These are phyloP conservation scores for Crocuta crocuta DNA, from an alignment of 2,113 vertebrate species.

Conservation along the genomic window DNA sequence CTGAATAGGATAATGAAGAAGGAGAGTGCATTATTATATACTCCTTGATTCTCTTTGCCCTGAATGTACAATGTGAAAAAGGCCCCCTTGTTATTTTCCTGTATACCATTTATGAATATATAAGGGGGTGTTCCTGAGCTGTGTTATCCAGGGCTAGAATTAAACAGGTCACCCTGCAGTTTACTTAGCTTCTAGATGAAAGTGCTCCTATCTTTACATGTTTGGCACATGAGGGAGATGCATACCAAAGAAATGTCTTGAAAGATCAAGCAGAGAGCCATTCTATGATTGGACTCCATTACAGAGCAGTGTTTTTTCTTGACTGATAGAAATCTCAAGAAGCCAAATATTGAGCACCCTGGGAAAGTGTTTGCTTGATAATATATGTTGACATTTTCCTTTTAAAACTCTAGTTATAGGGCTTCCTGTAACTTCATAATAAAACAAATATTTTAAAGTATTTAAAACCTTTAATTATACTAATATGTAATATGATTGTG, in stretches of 20 bases:
- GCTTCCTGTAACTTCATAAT: neutral
- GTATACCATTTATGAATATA: neutral
- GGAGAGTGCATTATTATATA: accelerated
- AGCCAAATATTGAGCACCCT: neutral
- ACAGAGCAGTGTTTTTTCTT: neutral
- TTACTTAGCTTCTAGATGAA: neutral
- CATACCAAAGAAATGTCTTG: neutral
- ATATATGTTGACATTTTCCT: neutral
- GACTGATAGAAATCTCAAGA: neutral
- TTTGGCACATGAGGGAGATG: neutral
- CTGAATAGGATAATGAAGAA: neutral
- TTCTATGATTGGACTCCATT: neutral
- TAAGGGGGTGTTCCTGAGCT: neutral
- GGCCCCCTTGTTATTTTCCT: neutral
- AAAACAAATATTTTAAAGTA: neutral
- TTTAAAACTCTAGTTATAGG: neutral
- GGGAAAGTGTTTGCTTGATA: neutral
- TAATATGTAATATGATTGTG: neutral
- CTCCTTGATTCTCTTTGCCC: neutral
- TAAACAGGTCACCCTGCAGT: neutral
- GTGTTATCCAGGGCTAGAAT: neutral
- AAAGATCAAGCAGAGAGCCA: neutral
- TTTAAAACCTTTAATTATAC: neutral
- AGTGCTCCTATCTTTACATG: neutral
- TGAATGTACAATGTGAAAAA: neutral